Base-by-base conservation (phyloP, 1,140 invertebrate genomes). In the Drosophila repletoides region DNA sequence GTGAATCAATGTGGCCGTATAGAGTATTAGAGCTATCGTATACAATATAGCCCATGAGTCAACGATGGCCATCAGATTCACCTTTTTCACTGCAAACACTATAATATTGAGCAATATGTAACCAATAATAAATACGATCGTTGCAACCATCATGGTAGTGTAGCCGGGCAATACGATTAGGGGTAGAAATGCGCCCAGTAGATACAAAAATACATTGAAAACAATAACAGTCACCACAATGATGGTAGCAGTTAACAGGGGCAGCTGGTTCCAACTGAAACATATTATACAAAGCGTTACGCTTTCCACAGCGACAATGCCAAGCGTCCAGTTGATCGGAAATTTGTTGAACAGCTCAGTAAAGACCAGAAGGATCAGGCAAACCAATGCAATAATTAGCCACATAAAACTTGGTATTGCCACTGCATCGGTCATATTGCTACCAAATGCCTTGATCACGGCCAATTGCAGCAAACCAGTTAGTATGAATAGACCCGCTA, bases 311-410 rank as follows among this genome's bases (percentile, higher is more conserved):
- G 36, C 14, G 0, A 75, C 10, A 3, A 58, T 2, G 5, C 45
- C 53, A 5, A 80, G 34, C 0, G 49, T 21, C 53, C 61, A 72
- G 17, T 72, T 80, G 34, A 79, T 9, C 6, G 76, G 76, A 21
- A 33, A 58, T 2, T 33, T 21, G 6, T 31, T n/a, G 3, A 36
- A 17, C n/a, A 63, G 0, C 4, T 60, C 29, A 5, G 51, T 34
- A 1, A 17, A 61, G 7, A 63, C 38, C 43, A 79, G 2, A 0
- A 72, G 26, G 0, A 38, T 0, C 0, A 75, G 1, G 38, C 56
- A 58, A 0, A 41, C 22, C 9, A 75, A 1, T 0, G 41, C 22
- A 1, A 72, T 14, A 0, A 79, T 0, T 12, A 64, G 5, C 48
- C 41, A 75, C 21, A 75, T 9, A 4, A 55, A 34, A 2, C 28